Conservation (phyloP, 2,797 vertebrate genomes). For the Micrastur ruficollis region DNA sequence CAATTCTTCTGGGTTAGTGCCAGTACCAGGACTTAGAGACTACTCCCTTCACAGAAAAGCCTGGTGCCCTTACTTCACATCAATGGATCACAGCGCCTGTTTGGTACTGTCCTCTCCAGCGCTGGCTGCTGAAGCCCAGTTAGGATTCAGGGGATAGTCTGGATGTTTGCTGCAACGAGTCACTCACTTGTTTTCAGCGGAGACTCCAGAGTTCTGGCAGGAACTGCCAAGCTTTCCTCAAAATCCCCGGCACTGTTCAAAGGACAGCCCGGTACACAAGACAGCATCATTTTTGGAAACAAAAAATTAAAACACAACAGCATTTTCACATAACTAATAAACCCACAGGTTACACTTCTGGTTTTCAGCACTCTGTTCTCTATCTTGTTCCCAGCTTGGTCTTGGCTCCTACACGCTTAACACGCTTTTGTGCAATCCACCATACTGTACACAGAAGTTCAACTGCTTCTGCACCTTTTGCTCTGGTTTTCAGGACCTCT, state of each 20-base stretch:
- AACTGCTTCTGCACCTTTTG: not conserved
- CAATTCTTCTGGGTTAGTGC: not conserved
- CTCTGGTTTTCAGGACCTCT: not conserved
- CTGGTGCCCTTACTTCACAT: not conserved
- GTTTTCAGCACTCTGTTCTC: not conserved
- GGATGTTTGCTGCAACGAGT: constrained; percentile 2
- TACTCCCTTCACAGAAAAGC: not conserved
- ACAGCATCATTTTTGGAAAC: not conserved
- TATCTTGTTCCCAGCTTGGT: not conserved
- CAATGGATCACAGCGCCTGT: not conserved
- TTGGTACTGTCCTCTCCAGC: not conserved
- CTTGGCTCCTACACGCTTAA: not conserved
- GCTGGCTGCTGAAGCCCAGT: not conserved
- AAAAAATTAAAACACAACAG: not conserved
- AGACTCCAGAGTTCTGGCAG: not conserved
- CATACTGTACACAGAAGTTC: fast-evolving
- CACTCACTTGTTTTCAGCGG: not conserved
- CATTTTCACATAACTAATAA: not conserved
- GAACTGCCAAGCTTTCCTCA: constrained; percentile 1
- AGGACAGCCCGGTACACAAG: not conserved
- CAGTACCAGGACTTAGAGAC: constrained; percentile 3
- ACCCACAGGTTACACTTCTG: not conserved
- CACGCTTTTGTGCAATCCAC: fast-evolving
- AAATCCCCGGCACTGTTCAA: not conserved
- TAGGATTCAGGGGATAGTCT: not conserved